Percentiles rank a stretch among this genome's conserved stretches.
These are phyloP conservation scores for Dryococelus australis DNA, from an alignment of 2,888 invertebrate species.

Conservation along the genomic window DNA sequence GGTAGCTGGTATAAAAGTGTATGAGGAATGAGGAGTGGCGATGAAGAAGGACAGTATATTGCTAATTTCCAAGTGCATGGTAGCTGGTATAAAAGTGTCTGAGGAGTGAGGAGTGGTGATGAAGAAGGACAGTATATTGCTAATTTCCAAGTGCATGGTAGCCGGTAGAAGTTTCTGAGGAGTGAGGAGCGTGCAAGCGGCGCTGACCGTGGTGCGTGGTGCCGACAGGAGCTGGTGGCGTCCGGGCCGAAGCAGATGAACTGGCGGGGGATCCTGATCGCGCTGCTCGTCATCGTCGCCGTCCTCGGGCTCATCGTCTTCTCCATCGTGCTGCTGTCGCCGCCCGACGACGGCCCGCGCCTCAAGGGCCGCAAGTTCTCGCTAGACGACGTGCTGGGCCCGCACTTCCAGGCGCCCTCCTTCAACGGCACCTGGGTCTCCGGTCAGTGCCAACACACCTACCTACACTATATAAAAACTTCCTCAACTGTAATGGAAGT, in stretches of 20 bases:
- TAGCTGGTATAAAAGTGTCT: too few relatives aligned
- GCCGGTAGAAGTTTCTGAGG: too few relatives aligned
- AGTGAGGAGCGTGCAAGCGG: too few relatives aligned
- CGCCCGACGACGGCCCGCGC: slow-evolving; percentile 74
- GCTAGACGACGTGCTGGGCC: slow-evolving; percentile 66
- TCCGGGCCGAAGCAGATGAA: slow-evolving; percentile 87
- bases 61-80: too few relatives aligned
- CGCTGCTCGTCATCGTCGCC: slow-evolving; percentile 86
- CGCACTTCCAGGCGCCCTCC: slow-evolving; percentile 58
- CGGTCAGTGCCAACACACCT: slow-evolving; percentile 59
- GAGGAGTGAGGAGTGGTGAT: too few relatives aligned
- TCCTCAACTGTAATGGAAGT: too few relatives aligned
- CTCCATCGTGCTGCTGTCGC: slow-evolving; percentile 89
- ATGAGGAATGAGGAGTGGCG: too few relatives aligned
- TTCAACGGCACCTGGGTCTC: slow-evolving; percentile 83
- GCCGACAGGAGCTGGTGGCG: slow-evolving; percentile 84
- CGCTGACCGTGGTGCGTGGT: slow-evolving; percentile 36
- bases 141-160: too few relatives aligned
- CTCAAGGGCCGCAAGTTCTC: slow-evolving; percentile 72
- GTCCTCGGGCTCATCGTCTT: slow-evolving; percentile 89
- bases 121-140: too few relatives aligned
- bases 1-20: too few relatives aligned
- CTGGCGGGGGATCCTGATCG: slow-evolving; percentile 94
- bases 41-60: too few relatives aligned
- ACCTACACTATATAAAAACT: too few relatives aligned